These are phyloP conservation scores for Aegithalos caudatus DNA, from an alignment of 2,113 vertebrate genomes.

Conservation along the genomic window DNA sequence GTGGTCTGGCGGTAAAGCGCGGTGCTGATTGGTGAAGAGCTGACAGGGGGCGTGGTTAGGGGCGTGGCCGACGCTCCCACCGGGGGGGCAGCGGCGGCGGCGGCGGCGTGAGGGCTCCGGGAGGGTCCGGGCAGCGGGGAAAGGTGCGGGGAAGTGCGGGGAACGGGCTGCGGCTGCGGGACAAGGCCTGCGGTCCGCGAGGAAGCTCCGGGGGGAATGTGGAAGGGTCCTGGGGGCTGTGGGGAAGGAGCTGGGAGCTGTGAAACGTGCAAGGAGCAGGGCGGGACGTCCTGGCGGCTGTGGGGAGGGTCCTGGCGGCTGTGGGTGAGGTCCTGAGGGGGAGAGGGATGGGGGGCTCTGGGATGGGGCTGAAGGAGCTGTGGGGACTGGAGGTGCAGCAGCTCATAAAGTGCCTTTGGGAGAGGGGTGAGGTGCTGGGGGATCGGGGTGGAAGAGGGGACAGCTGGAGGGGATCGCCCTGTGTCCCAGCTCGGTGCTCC, in stretches of 20 bases:
- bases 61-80: accelerated
- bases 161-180: accelerated
- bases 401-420: neutral
- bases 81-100: neutral
- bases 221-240: too few relatives aligned
- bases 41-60: accelerated
- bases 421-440: neutral
- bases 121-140: neutral
- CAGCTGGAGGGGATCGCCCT: neutral
- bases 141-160: neutral
- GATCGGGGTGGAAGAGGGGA: too few relatives aligned
- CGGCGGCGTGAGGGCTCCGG: neutral
- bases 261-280: too few relatives aligned
- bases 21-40: neutral
- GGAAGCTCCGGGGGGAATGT: accelerated
- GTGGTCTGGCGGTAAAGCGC: accelerated
- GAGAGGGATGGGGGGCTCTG: neutral
- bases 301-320: neutral
- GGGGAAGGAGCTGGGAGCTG: neutral
- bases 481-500: neutral
- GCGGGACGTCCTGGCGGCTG: too few relatives aligned
- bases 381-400: accelerated
- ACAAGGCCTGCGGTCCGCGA: accelerated
- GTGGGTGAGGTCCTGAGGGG: too few relatives aligned
- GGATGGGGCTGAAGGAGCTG: neutral